Evolutionary conservation across 2,113 vertebrate species (phyloP).

Genomic region (Himantopus leucocephalus): DNA sequence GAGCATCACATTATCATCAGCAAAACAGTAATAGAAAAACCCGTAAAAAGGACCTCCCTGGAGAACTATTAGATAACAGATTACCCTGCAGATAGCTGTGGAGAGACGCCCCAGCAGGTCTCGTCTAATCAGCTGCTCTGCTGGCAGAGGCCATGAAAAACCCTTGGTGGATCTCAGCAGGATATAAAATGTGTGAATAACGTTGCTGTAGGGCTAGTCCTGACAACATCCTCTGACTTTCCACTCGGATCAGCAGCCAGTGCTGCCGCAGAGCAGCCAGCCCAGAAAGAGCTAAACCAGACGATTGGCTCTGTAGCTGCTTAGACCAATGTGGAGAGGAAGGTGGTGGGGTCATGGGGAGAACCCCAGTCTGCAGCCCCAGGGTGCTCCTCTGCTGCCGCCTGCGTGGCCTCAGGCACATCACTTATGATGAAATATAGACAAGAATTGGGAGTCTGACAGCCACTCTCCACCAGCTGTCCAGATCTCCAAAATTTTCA

Average conservation of each 20-base stretch:
- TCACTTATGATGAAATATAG: background rate
- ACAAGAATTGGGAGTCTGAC: background rate
- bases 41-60: background rate
- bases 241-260: background rate
- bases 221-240: background rate
- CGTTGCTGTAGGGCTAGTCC: background rate
- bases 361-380: background rate
- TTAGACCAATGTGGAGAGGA: background rate
- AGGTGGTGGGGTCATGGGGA: background rate
- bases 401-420: rapidly evolving
- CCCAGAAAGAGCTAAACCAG: background rate
- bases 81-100: background rate
- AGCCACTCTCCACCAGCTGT: background rate
- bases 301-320: rapidly evolving
- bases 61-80: background rate
- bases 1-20: background rate
- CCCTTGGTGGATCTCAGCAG: background rate
- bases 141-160: background rate
- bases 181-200: background rate
- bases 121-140: background rate
- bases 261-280: background rate
- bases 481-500: background rate
- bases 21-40: background rate
- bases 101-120: background rate
- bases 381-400: background rate